Conservation (phyloP, 2,888 invertebrate species). For the Peribatodes rhomboidaria region DNA sequence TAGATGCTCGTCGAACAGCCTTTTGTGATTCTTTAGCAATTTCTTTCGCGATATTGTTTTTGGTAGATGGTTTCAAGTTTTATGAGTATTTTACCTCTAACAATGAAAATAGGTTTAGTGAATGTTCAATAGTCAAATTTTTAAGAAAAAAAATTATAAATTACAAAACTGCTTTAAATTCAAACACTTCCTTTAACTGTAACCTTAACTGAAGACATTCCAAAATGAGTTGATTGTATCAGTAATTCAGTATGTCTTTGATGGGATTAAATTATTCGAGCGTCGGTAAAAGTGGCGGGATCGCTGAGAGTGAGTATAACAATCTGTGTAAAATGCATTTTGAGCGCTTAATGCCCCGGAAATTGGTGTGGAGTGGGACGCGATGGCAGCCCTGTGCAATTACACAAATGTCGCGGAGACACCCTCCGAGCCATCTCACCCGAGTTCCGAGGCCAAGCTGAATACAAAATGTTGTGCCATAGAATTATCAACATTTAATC, state of each 20-base stretch:
- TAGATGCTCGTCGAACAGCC: constrained; percentile 44
- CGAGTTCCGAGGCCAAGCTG: constrained; percentile 40
- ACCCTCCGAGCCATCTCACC: constrained; percentile 45
- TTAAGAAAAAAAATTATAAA: too few species aligned
- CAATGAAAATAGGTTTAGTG: neutral
- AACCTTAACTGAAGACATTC: constrained; percentile 14
- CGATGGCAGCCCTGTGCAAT: constrained; percentile 72
- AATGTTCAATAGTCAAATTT: too few species aligned
- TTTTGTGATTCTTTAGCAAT: constrained; percentile 36
- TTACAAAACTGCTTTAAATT: neutral
- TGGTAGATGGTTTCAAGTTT: constrained; percentile 7
- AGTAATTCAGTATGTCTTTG: constrained; percentile 25
- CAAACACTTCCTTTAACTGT: neutral
- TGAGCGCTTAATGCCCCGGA: constrained; percentile 77
- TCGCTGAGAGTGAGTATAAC: constrained; percentile 70
- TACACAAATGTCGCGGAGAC: constrained; percentile 75
- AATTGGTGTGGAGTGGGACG: constrained; percentile 74
- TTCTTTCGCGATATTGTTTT: constrained; percentile 10
- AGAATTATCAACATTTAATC: neutral
- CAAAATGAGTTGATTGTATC: constrained; percentile 24
- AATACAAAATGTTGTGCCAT: constrained; percentile 30
- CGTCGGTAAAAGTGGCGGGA: constrained; percentile 66
- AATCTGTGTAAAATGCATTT: constrained; percentile 80
- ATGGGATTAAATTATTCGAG: constrained; percentile 56
- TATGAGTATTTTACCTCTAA: neutral